Conservation (phyloP, 2,888 invertebrate genomes). For the Phragmatobia fuliginosa region DNA sequence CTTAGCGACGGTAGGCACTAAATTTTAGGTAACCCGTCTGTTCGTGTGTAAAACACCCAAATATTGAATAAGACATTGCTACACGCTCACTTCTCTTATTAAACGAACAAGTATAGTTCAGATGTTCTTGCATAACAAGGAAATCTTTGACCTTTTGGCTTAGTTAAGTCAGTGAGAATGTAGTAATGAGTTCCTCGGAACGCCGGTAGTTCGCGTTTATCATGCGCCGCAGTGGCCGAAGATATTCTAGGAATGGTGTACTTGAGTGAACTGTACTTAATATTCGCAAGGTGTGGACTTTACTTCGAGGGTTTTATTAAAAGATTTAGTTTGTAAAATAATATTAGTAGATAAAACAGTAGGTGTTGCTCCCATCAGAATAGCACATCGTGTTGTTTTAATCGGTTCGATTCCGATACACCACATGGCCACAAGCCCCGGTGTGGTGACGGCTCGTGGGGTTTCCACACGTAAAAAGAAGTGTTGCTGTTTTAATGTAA, state of each 20-base stretch:
- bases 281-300: conserved; percentile 31
- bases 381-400: no score
- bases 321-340: neutral
- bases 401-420: no score
- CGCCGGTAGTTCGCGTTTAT: conserved; percentile 49
- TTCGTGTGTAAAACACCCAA: no score
- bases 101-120: neutral
- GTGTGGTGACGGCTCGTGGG: no score
- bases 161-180: conserved; percentile 44
- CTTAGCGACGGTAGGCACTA: no score
- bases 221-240: conserved; percentile 33
- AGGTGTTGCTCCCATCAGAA: no score
- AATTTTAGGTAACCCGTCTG: no score
- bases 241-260: conserved; percentile 35
- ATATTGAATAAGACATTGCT: neutral
- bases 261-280: conserved; percentile 30
- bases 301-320: conserved; percentile 36
- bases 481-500: neutral
- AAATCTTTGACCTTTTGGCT: conserved; percentile 24
- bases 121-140: conserved; percentile 5
- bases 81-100: neutral
- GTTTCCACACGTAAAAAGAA: no score
- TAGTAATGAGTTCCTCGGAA: conserved; percentile 50
- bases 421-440: no score
- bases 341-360: neutral